Base-by-base conservation (phyloP, 1,140 invertebrate species). In the Adelges cooleyi region DNA sequence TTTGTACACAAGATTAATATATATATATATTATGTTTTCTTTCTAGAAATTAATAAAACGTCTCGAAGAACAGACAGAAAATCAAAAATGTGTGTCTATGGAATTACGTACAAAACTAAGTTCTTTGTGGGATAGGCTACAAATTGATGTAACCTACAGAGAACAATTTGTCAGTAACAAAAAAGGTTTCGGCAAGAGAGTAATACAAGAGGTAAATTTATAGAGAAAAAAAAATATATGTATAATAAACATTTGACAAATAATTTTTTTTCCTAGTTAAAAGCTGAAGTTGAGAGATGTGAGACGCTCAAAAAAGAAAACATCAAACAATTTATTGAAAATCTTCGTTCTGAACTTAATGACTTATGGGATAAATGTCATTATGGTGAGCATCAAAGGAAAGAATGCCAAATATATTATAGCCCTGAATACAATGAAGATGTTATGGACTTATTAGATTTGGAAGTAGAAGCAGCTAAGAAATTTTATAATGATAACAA, bases 401-500 rank as follows among this genome's bases (percentile, higher is more conserved):
- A 40, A 29, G 17, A 44, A 15, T 69, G 62, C 49, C 36, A 25
- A 6, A 49, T 51, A 8, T 69, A 38, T 50, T 50, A 65, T 27
- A 65, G 23, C 13, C 36, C 33, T 22, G 59, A 54, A 6, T 69
- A 10, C 25, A 65, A 54, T 46, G 68, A 69, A 38, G 68, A 69
- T 33, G 23, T 69, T 44, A 54, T 67, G 36, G 66, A 69, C 9
- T 65, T 67, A 17, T 53, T 67, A 18, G 68, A 69, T 9, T 33
- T 51, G 46, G 56, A 69, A 67, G 65, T 65, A 18, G 44, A 52
- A n/a, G 48, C 40, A 17, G n/a, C 65, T 4, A 53, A 42, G 48
- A 48, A 69, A 15, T 67, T 54, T 23, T 69, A 69, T 59, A 33
- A 56, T 46, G 48, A 69, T 49, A 69, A 67, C n/a, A 56, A 44